Base-by-base conservation (phyloP, 2,888 invertebrate genomes). In the Baronia brevicornis region DNA sequence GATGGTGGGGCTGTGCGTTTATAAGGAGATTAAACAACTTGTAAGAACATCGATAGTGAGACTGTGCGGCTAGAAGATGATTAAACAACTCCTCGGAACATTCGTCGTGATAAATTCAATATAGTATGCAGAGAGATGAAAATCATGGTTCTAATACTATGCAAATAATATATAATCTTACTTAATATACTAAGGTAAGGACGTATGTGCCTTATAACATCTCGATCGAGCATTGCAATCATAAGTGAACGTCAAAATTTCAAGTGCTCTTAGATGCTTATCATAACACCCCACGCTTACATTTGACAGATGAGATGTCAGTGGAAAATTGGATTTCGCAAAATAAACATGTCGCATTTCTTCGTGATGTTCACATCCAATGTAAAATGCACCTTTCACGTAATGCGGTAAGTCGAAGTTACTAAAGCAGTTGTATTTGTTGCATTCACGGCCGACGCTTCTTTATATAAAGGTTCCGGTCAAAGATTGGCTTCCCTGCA, bases 231-330 rank as follows among this genome's bases (percentile, higher is more conserved):
- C 12, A 29, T 29, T 35, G 34, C 23, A 33, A 34, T 38, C 33
- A 46, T 46, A 46, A 43, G 42, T 44, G 32, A 42, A 41, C 36
- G 43, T 47, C 47, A 43, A 44, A 44, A 43, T 49, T n/a, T 46
- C 43, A 43, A 41, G 44, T 42, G 32, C 43, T 43, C 54, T 58
- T 60, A 59, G 62, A 66, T 55, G 66, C 56, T 63, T 64, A 56
- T 55, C 32, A 57, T 49, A 61, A 54, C 62, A 59, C 63, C 66
- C 66, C 54, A 51, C 53, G 64, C 58, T 61, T 61, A 65, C 59
- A 52, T 69, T 70, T 75, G 75, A 74, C 72, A 57, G 56, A 53
- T 54, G 50, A 51, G 49, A 45, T 55, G 58, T 58, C 56, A 51
- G 54, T 38, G 44, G 43, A 45, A 56, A 56, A 60, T 60, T 58